phyloP scores from a whole-genome alignment of 1,140 invertebrate genomes.

The Araneus ventricosus region DNA sequence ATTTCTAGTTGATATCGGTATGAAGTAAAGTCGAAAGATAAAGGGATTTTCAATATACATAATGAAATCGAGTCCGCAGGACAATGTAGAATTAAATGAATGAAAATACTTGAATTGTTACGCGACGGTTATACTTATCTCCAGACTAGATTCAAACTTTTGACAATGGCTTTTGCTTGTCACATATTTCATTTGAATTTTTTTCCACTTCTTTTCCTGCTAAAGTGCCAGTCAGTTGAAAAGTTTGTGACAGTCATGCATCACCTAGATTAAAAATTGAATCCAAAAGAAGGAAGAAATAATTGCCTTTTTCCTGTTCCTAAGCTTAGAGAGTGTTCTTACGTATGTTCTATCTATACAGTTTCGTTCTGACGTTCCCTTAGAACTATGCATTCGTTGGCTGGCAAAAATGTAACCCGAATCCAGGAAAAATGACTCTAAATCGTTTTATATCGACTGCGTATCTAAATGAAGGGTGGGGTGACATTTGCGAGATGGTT shows the following conservation, averaged over 20 bases:
- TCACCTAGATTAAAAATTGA: constrained; percentile 1
- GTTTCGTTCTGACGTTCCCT: not conserved
- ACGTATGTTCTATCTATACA: not conserved
- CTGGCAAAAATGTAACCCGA: not conserved
- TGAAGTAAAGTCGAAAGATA: not conserved
- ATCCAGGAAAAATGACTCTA: not conserved
- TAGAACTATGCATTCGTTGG: not conserved
- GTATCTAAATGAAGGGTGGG: not conserved
- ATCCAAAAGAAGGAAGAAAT: not conserved
- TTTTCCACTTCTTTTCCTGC: not conserved
- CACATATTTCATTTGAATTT: not conserved
- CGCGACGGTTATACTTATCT: not conserved
- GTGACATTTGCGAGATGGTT: not conserved
- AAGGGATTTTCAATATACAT: not conserved
- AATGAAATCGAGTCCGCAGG: not conserved
- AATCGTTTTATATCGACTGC: constrained; percentile 12
- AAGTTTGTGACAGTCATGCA: not conserved
- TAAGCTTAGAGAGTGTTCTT: not conserved
- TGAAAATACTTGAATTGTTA: not conserved
- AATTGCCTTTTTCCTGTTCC: not conserved
- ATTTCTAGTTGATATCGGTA: too few relatives aligned
- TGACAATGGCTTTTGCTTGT: not conserved
- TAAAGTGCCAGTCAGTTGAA: not conserved
- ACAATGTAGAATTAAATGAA: not conserved
- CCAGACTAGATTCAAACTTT: not conserved